A percentile compares a stretch with the other conserved stretches of the same genome.
These are phyloP conservation scores for Pelodytes ibericus DNA, from an alignment of 2,797 vertebrate species.

Conservation along the genomic window DNA sequence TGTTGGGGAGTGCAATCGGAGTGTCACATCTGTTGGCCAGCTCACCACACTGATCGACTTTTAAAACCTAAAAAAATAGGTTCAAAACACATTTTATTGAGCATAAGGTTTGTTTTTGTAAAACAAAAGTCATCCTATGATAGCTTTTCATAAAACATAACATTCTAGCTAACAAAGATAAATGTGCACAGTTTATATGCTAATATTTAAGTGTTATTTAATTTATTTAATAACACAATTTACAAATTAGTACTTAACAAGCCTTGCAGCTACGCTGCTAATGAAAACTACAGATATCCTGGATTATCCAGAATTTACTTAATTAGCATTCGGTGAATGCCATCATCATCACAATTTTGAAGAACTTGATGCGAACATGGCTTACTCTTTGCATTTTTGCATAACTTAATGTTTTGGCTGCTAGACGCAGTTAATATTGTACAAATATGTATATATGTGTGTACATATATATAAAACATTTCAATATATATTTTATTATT, in stretches of 20 bases:
- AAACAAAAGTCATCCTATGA: neutral
- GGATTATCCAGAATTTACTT: conserved; percentile 24
- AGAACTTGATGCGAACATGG: neutral
- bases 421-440: neutral
- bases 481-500: no score
- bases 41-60: no score
- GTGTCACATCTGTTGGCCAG: no score
- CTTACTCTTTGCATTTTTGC: neutral
- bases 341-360: neutral
- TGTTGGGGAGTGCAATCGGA: no score
- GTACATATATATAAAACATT: no score
- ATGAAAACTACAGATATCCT: conserved; percentile 19
- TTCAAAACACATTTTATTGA: no score
- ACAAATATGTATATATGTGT: no score
- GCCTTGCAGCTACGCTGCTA: conserved; percentile 27
- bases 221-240: conserved; percentile 41
- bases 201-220: conserved; percentile 31
- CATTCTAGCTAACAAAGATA: conserved; percentile 26
- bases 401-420: neutral
- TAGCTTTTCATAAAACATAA: neutral
- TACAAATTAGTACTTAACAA: conserved; percentile 33
- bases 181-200: conserved; percentile 15
- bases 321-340: conserved; percentile 21
- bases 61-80: no score
- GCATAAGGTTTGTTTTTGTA: neutral